Base-by-base conservation (phyloP, 2,113 vertebrate genomes). In the Cavia porcellus region DNA sequence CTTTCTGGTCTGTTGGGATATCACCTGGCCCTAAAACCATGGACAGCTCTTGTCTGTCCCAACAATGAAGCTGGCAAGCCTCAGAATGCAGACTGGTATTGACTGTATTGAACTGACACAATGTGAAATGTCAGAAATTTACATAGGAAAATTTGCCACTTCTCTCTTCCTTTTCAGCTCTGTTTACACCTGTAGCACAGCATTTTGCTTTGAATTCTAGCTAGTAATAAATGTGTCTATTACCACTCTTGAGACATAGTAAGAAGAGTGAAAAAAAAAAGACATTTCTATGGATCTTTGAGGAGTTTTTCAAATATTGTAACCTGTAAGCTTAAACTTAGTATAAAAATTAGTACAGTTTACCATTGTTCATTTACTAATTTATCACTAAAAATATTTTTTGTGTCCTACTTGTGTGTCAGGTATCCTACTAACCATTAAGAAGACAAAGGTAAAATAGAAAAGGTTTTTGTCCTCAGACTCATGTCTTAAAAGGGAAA, bases 151-250 rank as follows among this genome's bases (percentile, higher is more conserved):
- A 91, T 22, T 61, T 22, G 57, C 86, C 68, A 77, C 22, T 35
- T 87, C 30, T 80, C 72, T 89, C 59, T 89, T 86, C 13, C 17
- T 97, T 19, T 32, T 86, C 42, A 82, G 84, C 93, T 90, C 68
- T 89, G 62, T 79, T 87, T 82, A 55, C 42, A 94, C n/a, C 32
- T 85, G 24, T 45, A 84, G 64, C 25, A 64, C 5, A 80, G 45
- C 7, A 59, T 66, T 82, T 57, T 38, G 47, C 70, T 77, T 94
- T 96, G 35, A 95, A 96, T 90, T 96, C 91, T 38, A 80, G 95
- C 32, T 86, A 72, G 86, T 86, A 93, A 75, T 92, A 89, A 97
- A 96, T 42, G 42, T 59, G 79, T 91, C 83, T 94, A 66, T 94
- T 94, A 93, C 68, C 68, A 91, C 24, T 96, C 35, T 38, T 89